Evolutionary conservation across 2,888 invertebrate genomes (phyloP).

Genomic region (Lamproptera curius): DNA sequence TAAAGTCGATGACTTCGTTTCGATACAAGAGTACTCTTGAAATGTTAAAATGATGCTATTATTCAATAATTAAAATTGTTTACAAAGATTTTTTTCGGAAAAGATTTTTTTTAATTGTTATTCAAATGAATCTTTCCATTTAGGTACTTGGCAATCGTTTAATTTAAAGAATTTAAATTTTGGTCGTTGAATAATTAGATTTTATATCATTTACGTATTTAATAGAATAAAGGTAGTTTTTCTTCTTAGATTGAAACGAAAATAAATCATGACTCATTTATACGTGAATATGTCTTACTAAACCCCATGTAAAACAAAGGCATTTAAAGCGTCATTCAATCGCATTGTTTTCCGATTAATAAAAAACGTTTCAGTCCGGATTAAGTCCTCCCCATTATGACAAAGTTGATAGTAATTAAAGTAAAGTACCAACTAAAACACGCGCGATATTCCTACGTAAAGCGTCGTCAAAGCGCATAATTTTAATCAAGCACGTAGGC

Average conservation of each 20-base stretch:
- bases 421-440: constrained; percentile 2
- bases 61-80: background rate
- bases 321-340: no score
- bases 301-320: no score
- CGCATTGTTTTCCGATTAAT: background rate
- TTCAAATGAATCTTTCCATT: no score
- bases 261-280: no score
- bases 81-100: no score
- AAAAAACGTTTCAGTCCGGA: background rate
- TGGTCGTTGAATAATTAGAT: no score
- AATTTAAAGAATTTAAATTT: no score
- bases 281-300: constrained; percentile 6
- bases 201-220: no score
- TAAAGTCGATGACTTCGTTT: background rate
- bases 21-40: background rate
- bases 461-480: background rate
- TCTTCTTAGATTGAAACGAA: no score
- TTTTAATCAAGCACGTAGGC: background rate
- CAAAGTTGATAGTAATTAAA: background rate
- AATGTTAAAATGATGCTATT: background rate
- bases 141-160: no score
- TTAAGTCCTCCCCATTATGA: constrained; percentile 2
- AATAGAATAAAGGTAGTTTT: no score
- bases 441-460: background rate
- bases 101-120: no score